Base-by-base conservation (phyloP, 2,888 invertebrate species). In the Hydriomena furcata region DNA sequence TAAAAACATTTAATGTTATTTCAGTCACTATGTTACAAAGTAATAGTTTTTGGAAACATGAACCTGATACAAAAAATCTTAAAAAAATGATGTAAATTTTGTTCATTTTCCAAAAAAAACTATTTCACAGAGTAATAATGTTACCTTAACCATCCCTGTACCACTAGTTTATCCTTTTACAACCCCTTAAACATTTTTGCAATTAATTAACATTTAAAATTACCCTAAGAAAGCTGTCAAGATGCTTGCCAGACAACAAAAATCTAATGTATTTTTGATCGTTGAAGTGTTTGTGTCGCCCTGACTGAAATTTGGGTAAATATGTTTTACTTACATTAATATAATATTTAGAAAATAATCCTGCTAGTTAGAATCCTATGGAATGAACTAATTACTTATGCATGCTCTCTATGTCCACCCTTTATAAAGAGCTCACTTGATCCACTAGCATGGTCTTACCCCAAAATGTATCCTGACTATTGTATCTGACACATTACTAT, bases 221-320 rank as follows among this genome's bases (percentile, higher is more conserved):
- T 62, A 62, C 64, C 58, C 68, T 80, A 82, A 82, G 79, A 89
- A 89, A 90, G 88, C 83, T 90, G 90, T 90, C 90, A 90, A 89
- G 90, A 90, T 90, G 89, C 87, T 84, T 76, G 71, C 79, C 85
- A 85, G 85, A 82, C 64, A 73, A 58, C 65, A 65, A 78, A 75
- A 71, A 71, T 77, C 71, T 68, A 74, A 77, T 78, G 72, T 52
- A 81, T 79, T 81, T 76, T 81, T 78, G 74, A 80, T 76, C 79
- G 69, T 75, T 76, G 79, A 79, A 82, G 80, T 82, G 83, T 84
- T 77, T 89, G 84, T 86, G 85, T 84, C 84, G 80, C 86, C 87
- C 86, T 86, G 84, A 87, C 80, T 72, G 81, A 82, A 73, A 76
- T 81, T 79, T 85, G 85, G 89, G 89, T 90, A 90, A 90, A 85